Base-by-base conservation (phyloP, 2,797 vertebrate genomes). In the Poecile montanus region DNA sequence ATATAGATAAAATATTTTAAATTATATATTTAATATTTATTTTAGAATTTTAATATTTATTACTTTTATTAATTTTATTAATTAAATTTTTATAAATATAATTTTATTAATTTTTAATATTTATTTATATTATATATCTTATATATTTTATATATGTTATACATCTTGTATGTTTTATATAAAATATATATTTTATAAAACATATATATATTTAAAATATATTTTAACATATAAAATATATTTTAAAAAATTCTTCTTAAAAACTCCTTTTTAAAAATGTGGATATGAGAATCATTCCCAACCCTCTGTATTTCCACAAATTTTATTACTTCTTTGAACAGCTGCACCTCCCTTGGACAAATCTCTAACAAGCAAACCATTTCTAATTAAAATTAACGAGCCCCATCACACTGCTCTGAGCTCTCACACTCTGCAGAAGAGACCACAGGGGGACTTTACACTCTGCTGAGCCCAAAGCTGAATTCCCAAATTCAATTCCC, bases 211-310 rank as follows among this genome's bases (percentile, higher is more conserved):
- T 40, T 40, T 40, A 13, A 40, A 40, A 40, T 40, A 40, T 40
- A 13, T 40, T 40, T 38, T 38, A 38, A 38, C 12, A 38, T 40
- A 40, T 40, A 40, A 13, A 40, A 13, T 40, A 40, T 40, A 13
- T 40, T 38, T 38, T 40, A 40, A 40, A 40, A 40, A 40, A 38
- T 38, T 3, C 38, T 38, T 44, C 34, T 29, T 34, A 3, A 57
- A 44, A 77, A 50, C 2, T 0, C 2, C 8, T 7, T 18, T 76
- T 32, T 4, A 21, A 63, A 40, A 85, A 45, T 2, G 9, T 7
- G 26, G n/a, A 1, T 19, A 14, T 5, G 6, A 70, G 67, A 48
- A 85, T 25, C 7, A 17, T 13, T 22, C 6, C 45, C 45, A 72
- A 71, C 16, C 7, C 22, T 16, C 13, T 5, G 15, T 3, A 21